Evolutionary conservation across 2,888 invertebrate species (phyloP).

Genomic region (Xestia rhomboidea): DNA sequence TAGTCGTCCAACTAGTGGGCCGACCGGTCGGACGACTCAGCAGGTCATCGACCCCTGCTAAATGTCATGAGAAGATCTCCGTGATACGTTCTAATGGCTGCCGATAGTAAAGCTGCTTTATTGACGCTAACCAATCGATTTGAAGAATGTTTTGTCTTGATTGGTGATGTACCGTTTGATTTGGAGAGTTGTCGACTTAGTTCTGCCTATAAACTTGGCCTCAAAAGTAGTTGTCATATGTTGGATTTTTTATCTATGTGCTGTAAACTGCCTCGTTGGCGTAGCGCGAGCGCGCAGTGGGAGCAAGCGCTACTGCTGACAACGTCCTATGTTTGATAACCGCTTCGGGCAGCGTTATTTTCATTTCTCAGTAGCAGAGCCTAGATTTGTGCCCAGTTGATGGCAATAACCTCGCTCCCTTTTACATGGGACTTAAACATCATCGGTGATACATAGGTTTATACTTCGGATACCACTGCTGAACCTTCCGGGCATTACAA

Average conservation of each 20-base stretch:
- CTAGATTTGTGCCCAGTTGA: not conserved
- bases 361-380: not conserved
- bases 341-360: not conserved
- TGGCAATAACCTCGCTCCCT: no score
- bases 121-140: slow-evolving; percentile 59
- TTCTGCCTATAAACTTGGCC: slow-evolving; percentile 21
- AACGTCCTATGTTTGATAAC: not conserved
- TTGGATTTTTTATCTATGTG: not conserved
- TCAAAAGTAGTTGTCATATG: slow-evolving; percentile 9
- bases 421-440: not conserved
- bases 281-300: no score
- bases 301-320: not conserved
- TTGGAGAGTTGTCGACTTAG: slow-evolving; percentile 11
- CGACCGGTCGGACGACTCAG: slow-evolving; percentile 53
- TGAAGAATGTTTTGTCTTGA: slow-evolving; percentile 44
- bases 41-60: slow-evolving; percentile 63
- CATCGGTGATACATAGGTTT: not conserved
- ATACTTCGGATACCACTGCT: not conserved
- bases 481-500: not conserved
- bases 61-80: slow-evolving; percentile 73
- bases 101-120: slow-evolving; percentile 48
- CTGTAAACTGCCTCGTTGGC: not conserved
- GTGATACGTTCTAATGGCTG: slow-evolving; percentile 50
- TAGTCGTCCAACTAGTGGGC: slow-evolving; percentile 37
- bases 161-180: slow-evolving; percentile 48